Base-by-base conservation (phyloP, 2,113 vertebrate species). In the Dolichallabes microphthalmus region DNA sequence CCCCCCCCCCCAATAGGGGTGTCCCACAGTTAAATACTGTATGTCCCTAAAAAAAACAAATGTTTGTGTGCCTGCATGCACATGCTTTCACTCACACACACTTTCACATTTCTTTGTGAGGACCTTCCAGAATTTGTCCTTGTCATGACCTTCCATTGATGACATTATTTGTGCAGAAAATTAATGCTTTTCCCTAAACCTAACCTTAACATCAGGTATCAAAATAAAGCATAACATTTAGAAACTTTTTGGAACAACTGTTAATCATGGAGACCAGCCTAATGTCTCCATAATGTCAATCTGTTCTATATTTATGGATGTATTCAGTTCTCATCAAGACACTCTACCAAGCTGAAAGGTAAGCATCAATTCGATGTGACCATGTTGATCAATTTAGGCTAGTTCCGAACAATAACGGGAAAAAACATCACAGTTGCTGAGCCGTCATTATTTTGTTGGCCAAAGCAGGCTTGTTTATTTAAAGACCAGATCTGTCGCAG, bases 1-100 rank as follows among this genome's bases (percentile, higher is more conserved):
- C 10, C 52, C 50, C 20, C 55, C 22, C 50, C 53, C 10, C 35
- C 50, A 15, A 39, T 60, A 68, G 60, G 68, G 77, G 58, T 68
- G 58, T 82, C 60, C 30, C 77, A 82, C 13, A 60, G 53, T 82
- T 63, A 85, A 76, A 69, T 78, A 71, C 57, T n/a, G n/a, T n/a
- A n/a, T n/a, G 4, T 71, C 71, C 58, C 52, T 2, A 12, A 79
- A 2, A 4, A 27, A 12, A 79, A 2, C 1, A 27, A 32, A 71
- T 4, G 9, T 20, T 76, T 71, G n/a, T 45, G 22, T 76, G n/a
- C 53, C 25, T 75, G 45, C 13, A 14, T 52, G 25, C 39, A 0
- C 10, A 2, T 20, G 1, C 32, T 22, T 19, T 22, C 35, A 22
- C 68, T 11, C 32, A 11, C 39, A 50, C 20, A 25, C 35, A 25